A percentile compares a stretch with the other conserved stretches of the same genome.
Conservation (phyloP, 23 tunicate genomes). For the Botrylloides violaceus region DNA sequence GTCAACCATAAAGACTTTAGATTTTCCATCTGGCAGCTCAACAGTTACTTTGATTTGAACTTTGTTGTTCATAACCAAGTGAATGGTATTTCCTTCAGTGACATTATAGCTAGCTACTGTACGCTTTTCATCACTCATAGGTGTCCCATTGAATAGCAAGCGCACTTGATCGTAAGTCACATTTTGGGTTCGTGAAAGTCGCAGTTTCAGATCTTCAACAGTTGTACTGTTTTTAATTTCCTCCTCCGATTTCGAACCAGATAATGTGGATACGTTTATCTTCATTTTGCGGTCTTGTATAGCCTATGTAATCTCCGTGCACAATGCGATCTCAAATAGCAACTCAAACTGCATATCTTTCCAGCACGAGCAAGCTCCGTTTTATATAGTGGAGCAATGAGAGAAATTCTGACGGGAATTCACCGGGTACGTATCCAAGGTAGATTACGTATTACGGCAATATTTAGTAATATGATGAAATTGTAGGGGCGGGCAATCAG, state of each 20-base stretch:
- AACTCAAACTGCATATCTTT: too few relatives aligned
- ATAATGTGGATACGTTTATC: background rate
- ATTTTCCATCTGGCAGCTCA: background rate
- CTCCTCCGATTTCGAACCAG: background rate
- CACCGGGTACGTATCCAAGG: too few relatives aligned
- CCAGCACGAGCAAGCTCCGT: too few relatives aligned
- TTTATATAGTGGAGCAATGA: too few relatives aligned
- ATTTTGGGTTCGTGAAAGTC: background rate
- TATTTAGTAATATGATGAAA: too few relatives aligned
- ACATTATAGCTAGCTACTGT: background rate
- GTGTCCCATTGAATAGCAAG: background rate
- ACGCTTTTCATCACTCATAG: background rate
- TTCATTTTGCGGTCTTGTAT: too few relatives aligned
- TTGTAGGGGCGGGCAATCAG: too few relatives aligned
- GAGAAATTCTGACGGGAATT: too few relatives aligned
- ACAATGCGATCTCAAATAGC: too few relatives aligned
- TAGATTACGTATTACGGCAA: too few relatives aligned
- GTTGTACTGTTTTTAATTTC: background rate
- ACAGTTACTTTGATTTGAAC: background rate
- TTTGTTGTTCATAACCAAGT: background rate
- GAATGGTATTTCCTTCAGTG: background rate
- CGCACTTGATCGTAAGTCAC: background rate
- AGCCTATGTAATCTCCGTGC: too few relatives aligned
- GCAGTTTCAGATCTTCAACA: background rate
- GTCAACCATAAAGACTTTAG: background rate